Percentiles rank a stretch among this genome's conserved stretches.
Conservation (phyloP, 2,797 vertebrate genomes). For the Percopsis omiscomaycus region DNA sequence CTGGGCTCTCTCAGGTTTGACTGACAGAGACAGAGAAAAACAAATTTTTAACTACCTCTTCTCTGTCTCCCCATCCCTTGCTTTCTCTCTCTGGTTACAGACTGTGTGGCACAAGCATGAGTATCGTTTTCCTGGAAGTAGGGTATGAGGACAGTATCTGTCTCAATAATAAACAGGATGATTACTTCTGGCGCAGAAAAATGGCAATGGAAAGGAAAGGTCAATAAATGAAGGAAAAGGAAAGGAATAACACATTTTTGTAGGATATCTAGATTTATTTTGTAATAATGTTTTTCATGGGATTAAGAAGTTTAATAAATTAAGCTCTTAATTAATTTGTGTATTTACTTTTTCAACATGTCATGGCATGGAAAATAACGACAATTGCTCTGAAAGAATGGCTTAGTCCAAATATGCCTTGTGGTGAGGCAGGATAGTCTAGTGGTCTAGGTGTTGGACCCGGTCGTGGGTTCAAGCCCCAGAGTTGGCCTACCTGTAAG, state of each 20-base stretch:
- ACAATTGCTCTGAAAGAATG: no score
- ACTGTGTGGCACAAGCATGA: background rate
- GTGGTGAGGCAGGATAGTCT: no score
- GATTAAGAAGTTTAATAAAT: conserved; percentile 20
- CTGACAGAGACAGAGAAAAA: background rate
- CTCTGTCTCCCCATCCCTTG: conserved; percentile 3
- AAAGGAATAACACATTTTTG: conserved; percentile 5
- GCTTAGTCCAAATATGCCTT: no score
- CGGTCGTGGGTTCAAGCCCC: no score
- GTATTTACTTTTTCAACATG: no score
- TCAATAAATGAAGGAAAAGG: background rate
- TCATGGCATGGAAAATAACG: no score
- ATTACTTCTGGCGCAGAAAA: background rate
- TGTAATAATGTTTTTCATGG: conserved; percentile 36
- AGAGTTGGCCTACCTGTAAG: no score
- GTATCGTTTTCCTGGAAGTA: background rate
- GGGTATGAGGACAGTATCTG: background rate
- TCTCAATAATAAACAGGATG: background rate
- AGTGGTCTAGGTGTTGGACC: no score
- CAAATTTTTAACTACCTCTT: conserved; percentile 1
- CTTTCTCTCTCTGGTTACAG: background rate
- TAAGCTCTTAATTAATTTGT: conserved; percentile 3
- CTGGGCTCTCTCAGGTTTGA: background rate
- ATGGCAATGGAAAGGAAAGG: background rate
- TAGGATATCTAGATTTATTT: conserved; percentile 18